Conservation (phyloP, 2,113 vertebrate species). For the Podocnemis expansa region DNA sequence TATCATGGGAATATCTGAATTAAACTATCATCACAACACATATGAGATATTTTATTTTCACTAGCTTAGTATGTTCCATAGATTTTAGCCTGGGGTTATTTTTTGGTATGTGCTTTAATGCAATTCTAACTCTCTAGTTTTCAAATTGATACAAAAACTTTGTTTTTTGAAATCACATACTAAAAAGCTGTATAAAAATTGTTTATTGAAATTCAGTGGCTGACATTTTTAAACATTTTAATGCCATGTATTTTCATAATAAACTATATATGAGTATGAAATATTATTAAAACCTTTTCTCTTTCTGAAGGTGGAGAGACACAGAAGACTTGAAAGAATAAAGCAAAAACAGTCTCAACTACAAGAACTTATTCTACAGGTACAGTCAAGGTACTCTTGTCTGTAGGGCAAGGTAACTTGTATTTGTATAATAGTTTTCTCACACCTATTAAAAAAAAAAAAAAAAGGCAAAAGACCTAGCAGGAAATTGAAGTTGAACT, state of each 20-base stretch:
- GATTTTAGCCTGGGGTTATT: neutral
- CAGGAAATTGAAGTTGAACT: neutral
- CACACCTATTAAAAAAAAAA: no score
- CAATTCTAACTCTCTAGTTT: neutral
- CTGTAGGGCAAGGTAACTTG: conserved; percentile 59
- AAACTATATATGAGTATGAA: neutral
- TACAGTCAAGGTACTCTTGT: conserved; percentile 72
- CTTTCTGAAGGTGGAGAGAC: conserved; percentile 89
- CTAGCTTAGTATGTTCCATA: neutral
- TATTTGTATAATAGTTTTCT: conserved; percentile 16
- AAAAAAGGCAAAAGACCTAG: neutral
- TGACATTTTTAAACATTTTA: neutral
- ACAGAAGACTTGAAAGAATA: conserved; percentile 95
- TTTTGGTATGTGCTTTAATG: neutral
- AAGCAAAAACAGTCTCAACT: conserved; percentile 99
- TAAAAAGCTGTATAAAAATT: neutral
- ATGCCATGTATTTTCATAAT: neutral
- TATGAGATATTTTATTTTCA: neutral
- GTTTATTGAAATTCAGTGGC: neutral
- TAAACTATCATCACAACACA: neutral
- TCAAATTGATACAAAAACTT: neutral
- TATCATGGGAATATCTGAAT: neutral
- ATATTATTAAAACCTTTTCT: neutral
- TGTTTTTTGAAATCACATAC: no score
- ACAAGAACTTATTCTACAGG: conserved; percentile 98